These are phyloP conservation scores for Melanargia galathea DNA, from an alignment of 2,888 invertebrate species.

Conservation along the genomic window DNA sequence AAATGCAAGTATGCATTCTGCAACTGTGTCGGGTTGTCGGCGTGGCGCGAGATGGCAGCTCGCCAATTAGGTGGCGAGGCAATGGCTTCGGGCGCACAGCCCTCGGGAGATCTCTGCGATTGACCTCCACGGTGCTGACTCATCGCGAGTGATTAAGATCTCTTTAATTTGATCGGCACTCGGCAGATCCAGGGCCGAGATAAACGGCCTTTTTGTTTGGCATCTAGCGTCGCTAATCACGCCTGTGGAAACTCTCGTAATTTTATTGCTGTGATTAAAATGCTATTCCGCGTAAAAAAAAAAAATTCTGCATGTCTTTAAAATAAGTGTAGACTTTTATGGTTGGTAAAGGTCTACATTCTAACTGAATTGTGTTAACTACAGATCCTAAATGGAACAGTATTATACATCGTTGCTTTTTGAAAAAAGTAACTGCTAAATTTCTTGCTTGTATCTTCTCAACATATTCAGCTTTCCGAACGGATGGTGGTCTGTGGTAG, in stretches of 20 bases:
- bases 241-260: background rate
- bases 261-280: background rate
- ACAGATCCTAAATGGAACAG: too few species aligned
- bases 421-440: too few species aligned
- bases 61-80: slow-evolving; percentile 40
- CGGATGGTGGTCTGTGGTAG: too few species aligned
- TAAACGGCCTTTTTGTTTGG: slow-evolving; percentile 5
- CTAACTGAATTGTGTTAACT: too few species aligned
- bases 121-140: slow-evolving; percentile 40
- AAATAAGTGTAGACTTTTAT: too few species aligned
- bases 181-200: slow-evolving; percentile 13
- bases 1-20: slow-evolving; percentile 10
- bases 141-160: slow-evolving; percentile 36
- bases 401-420: too few species aligned
- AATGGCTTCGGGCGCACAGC: slow-evolving; percentile 35
- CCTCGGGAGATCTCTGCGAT: slow-evolving; percentile 36
- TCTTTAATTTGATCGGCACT: slow-evolving; percentile 33
- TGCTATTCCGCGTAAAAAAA: background rate
- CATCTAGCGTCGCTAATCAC: background rate
- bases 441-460: too few species aligned
- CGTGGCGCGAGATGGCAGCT: slow-evolving; percentile 32
- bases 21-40: slow-evolving; percentile 19
- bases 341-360: too few species aligned
- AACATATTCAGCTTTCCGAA: too few species aligned
- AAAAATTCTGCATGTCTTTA: too few species aligned